A percentile compares a stretch with the other conserved stretches of the same genome.
phyloP scores from a whole-genome alignment of 2,797 vertebrate genomes.

The Pangasius krempfi region DNA sequence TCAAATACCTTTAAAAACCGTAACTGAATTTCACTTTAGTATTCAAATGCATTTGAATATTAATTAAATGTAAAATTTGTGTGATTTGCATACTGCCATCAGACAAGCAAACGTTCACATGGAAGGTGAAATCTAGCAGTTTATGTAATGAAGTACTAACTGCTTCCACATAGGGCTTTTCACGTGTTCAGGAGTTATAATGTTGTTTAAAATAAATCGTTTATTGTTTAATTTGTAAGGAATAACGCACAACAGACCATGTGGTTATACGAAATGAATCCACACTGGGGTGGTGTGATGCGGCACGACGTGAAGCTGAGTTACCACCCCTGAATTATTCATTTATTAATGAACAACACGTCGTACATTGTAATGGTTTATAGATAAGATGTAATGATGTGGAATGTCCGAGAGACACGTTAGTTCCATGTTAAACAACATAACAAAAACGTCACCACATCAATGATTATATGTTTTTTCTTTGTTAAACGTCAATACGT shows the following conservation, averaged over 20 bases:
- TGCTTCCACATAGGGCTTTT: neutral
- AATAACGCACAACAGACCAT: neutral
- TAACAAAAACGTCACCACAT: neutral
- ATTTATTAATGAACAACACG: neutral
- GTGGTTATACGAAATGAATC: neutral
- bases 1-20: neutral
- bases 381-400: neutral
- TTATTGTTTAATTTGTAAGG: neutral
- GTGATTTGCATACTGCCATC: neutral
- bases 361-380: neutral
- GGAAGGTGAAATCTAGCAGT: neutral
- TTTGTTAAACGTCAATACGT: neutral
- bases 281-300: neutral
- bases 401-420: neutral
- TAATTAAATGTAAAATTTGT: neutral
- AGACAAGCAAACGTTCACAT: neutral
- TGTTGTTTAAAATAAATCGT: neutral
- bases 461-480: neutral
- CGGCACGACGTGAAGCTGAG: too few relatives aligned
- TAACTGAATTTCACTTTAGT: neutral
- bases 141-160: neutral
- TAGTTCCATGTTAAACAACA: neutral
- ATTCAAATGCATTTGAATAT: neutral
- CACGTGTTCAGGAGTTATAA: neutral
- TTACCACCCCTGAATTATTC: neutral